These are phyloP conservation scores for Asteroscopus sphinx DNA, from an alignment of 2,888 invertebrate species.

Conservation along the genomic window DNA sequence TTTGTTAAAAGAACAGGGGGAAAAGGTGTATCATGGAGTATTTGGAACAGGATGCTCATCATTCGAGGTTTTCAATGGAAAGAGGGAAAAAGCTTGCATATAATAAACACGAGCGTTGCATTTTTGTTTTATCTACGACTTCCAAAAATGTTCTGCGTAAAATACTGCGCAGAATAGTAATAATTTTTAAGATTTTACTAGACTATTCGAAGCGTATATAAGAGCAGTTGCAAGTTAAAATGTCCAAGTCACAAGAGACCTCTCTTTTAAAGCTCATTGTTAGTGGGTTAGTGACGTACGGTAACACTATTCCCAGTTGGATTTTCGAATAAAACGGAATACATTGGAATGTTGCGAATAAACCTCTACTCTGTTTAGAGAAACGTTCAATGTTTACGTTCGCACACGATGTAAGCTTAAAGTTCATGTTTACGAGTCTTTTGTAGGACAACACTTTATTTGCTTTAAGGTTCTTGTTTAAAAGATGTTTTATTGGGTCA, in stretches of 20 bases:
- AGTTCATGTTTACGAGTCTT: slow-evolving; percentile 53
- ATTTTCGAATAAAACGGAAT: slow-evolving; percentile 35
- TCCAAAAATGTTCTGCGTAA: background rate
- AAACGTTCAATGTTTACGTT: slow-evolving; percentile 79
- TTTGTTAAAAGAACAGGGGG: too few species aligned
- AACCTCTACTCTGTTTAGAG: slow-evolving; percentile 72
- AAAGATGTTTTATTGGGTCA: slow-evolving; percentile 53
- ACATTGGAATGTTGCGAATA: slow-evolving; percentile 64
- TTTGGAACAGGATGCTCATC: too few species aligned
- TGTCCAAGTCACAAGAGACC: slow-evolving; percentile 26
- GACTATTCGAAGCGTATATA: slow-evolving; percentile 6
- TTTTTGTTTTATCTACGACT: too few species aligned
- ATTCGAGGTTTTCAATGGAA: background rate
- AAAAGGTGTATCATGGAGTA: too few species aligned
- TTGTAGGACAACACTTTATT: slow-evolving; percentile 57
- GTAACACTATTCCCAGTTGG: slow-evolving; percentile 35
- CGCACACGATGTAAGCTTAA: slow-evolving; percentile 69
- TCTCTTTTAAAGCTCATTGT: slow-evolving; percentile 50
- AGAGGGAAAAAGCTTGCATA: background rate
- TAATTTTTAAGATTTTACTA: background rate
- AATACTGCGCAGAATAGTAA: background rate
- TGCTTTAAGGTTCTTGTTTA: slow-evolving; percentile 40
- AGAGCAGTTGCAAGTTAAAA: slow-evolving; percentile 31
- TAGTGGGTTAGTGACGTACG: slow-evolving; percentile 45
- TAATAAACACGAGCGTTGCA: background rate